Evolutionary conservation across 2,797 vertebrate genomes (phyloP).

Genomic region (Phoebastria nigripes): DNA sequence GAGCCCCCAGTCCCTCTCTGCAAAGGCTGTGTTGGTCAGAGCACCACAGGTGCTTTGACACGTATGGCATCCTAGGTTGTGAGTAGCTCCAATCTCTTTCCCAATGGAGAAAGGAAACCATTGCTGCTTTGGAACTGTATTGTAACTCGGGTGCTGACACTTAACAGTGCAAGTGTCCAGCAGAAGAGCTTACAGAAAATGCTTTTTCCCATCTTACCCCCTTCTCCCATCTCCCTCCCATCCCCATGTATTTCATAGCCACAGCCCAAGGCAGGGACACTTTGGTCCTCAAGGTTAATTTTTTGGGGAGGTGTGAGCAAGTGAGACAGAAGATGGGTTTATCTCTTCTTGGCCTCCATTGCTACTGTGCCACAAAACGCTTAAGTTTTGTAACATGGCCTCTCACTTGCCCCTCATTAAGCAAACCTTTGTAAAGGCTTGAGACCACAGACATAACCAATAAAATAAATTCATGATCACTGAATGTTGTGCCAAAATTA

Average conservation of each 20-base stretch:
- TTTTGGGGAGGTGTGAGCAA: conserved; percentile 31
- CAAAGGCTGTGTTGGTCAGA: not conserved
- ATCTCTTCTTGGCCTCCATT: not conserved
- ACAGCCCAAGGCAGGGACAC: not conserved
- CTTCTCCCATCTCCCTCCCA: conserved; percentile 34
- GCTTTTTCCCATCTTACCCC: not conserved
- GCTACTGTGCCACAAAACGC: not conserved
- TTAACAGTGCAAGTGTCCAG: not conserved
- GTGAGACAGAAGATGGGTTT: conserved; percentile 24
- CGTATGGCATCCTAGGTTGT: not conserved
- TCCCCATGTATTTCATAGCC: not conserved
- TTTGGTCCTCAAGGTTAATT: not conserved
- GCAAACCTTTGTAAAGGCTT: conserved; percentile 70
- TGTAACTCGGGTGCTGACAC: not conserved
- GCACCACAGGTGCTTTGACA: not conserved
- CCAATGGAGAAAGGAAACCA: not conserved
- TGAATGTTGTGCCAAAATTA: conserved; percentile 11
- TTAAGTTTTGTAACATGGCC: conserved; percentile 5
- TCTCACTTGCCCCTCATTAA: conserved; percentile 55
- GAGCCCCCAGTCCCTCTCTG: not conserved
- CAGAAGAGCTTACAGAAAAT: not conserved
- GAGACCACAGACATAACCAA: conserved; percentile 25
- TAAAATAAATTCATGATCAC: conserved; percentile 4
- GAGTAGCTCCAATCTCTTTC: not conserved
- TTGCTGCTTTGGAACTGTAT: not conserved